phyloP scores from a whole-genome alignment of 2,888 invertebrate genomes.

The Tillus elongatus region DNA sequence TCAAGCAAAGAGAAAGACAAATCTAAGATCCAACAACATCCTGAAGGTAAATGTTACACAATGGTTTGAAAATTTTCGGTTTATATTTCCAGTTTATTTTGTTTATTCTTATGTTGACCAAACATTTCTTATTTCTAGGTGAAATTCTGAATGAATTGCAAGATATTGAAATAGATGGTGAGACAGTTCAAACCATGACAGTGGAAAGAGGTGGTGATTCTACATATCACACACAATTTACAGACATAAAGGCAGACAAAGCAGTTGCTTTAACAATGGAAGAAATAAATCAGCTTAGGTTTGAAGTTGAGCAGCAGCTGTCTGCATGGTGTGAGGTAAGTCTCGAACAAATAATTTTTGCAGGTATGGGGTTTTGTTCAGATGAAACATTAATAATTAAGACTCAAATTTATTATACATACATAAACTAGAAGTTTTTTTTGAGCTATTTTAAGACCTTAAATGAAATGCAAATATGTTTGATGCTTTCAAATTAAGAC shows the following conservation, averaged over 20 bases:
- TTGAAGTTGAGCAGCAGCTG: constrained; percentile 45
- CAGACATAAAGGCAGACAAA: constrained; percentile 23
- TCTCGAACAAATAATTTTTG: too few relatives aligned
- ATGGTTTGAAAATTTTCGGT: not conserved
- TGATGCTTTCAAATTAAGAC: too few relatives aligned
- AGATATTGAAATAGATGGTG: constrained; percentile 65
- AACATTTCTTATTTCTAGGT: constrained; percentile 21
- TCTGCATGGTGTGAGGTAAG: constrained; percentile 44
- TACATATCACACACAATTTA: constrained; percentile 61
- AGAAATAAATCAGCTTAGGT: constrained; percentile 42
- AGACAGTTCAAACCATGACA: constrained; percentile 54
- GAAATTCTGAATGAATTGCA: constrained; percentile 36
- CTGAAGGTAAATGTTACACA: constrained; percentile 30
- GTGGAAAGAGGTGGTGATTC: constrained; percentile 64
- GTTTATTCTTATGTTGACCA: constrained; percentile 4
- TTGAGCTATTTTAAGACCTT: too few relatives aligned
- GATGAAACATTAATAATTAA: too few relatives aligned
- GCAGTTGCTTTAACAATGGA: constrained; percentile 29
- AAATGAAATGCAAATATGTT: too few relatives aligned
- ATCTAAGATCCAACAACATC: constrained; percentile 43
- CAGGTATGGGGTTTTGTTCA: too few relatives aligned
- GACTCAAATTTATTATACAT: too few relatives aligned
- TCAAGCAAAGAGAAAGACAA: constrained; percentile 37
- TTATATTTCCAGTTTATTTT: not conserved
- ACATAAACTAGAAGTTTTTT: too few relatives aligned